Evolutionary conservation across 1,140 invertebrate species (phyloP).

Genomic region (Trichogramma pretiosum): DNA sequence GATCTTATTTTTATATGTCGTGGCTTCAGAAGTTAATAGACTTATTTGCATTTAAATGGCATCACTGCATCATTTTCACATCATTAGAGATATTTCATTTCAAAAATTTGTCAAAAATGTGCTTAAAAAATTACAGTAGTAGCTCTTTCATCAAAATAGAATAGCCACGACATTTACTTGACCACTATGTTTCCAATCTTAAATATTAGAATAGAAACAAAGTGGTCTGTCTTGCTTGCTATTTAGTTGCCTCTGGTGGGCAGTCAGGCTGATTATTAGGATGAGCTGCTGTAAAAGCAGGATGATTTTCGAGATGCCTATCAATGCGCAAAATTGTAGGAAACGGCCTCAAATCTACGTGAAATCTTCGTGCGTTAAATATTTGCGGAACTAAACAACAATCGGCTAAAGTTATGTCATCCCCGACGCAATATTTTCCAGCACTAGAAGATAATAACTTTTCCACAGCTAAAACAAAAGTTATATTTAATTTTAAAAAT

Average conservation of each 20-base stretch:
- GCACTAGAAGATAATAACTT: constrained; percentile 71
- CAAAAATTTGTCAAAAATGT: no score
- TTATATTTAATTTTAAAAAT: constrained; percentile 10
- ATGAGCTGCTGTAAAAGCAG: constrained; percentile 79
- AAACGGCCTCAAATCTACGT: constrained; percentile 81
- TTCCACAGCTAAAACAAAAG: constrained; percentile 68
- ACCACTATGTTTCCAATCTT: constrained; percentile 12
- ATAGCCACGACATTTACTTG: no score
- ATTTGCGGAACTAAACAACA: constrained; percentile 92
- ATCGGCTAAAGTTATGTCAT: constrained; percentile 88
- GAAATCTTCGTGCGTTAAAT: constrained; percentile 83
- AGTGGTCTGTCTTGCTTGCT: constrained; percentile 49
- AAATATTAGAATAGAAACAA: constrained; percentile 42
- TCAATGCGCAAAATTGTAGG: constrained; percentile 82
- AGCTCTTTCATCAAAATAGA: no score
- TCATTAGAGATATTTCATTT: no score
- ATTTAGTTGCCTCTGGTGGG: constrained; percentile 73
- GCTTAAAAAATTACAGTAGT: no score
- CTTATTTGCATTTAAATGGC: no score
- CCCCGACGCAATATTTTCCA: constrained; percentile 91
- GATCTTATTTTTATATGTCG: no score
- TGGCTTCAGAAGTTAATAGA: no score
- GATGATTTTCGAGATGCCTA: constrained; percentile 74
- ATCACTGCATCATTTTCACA: no score
- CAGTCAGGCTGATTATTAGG: constrained; percentile 86